Evolutionary conservation across 2,113 vertebrate genomes (phyloP).

Genomic region (Nyctereutes procyonoides): DNA sequence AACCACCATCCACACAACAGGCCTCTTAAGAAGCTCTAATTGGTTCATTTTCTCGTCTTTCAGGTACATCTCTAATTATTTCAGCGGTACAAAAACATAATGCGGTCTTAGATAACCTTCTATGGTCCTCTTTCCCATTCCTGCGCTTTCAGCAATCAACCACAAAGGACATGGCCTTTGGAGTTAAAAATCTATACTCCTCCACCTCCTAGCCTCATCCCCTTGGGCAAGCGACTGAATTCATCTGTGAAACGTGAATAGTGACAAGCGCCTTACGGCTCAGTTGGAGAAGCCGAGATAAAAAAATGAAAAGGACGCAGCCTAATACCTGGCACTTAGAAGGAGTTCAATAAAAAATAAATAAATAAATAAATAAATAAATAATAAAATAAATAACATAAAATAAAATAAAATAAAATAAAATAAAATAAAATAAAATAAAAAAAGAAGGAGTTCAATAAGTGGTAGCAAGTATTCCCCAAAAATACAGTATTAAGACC

Average conservation of each 20-base stretch:
- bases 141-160: constrained; percentile 2
- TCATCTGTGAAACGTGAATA: background rate
- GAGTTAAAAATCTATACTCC: background rate
- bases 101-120: constrained; percentile 41
- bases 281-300: background rate
- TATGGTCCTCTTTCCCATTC: background rate
- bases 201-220: background rate
- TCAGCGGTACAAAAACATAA: constrained; percentile 7
- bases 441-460: background rate
- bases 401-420: no score
- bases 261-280: background rate
- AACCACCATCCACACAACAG: background rate
- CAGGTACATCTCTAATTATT: constrained; percentile 55
- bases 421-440: no score
- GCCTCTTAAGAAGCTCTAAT: background rate
- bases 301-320: background rate
- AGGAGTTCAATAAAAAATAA: no score
- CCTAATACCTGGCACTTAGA: background rate
- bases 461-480: background rate
- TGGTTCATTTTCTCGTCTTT: constrained; percentile 44
- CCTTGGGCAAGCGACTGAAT: background rate
- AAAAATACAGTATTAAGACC: background rate
- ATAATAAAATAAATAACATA: no score
- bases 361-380: no score
- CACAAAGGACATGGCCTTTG: background rate